Evolutionary conservation across 64 coral and sea anemone species (phyloP), one percentile per base, ranked within the genome.

Genomic region (Porites lutea): DNA sequence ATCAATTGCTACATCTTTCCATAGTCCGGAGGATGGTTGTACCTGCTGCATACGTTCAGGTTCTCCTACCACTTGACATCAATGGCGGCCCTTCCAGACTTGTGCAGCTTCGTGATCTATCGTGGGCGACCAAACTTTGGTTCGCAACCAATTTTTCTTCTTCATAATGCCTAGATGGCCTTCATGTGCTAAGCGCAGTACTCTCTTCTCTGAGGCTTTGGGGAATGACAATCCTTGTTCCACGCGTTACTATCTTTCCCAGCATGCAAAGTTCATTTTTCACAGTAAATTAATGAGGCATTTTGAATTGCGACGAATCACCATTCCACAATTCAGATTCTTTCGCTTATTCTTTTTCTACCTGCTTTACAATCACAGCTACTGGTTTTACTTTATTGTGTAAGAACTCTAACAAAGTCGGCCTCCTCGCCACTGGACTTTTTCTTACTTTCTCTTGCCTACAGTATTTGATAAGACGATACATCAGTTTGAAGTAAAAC

Each of bases 151-250:
- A 18, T 60, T 65, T 21, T 94, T 94, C 15, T 59, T 90, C 48
- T 85, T 90, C 13, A 87, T 79, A 37, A 95, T 90, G 3, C 93
- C 93, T 73, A 90, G 81, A 59, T 95, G 88, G 13, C 80, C 79
- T 21, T 95, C 81, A 15, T 95, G 88, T 48, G 63, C 93, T 71
- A 73, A n/a, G 2, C 82, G 22, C 2, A 89, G 79, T 20, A 58
- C 62, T 77, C 27, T 54, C 19, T 23, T 44, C 62, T 55, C 75
- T 71, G 4, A 90, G 77, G 37, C 75, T 90, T 43, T 80, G 43
- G 23, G 86, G 86, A 13, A 80, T 79, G 3, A 78, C 61, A 37
- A 89, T 78, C 75, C 60, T 77, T n/a, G 52, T 19, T 77, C 59
- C 59, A 58, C 74, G 20, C 58, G 79, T 75, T 10, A 89, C 87